phyloP scores from a whole-genome alignment of 2,888 invertebrate genomes.

The Stictocephala bisonia region DNA sequence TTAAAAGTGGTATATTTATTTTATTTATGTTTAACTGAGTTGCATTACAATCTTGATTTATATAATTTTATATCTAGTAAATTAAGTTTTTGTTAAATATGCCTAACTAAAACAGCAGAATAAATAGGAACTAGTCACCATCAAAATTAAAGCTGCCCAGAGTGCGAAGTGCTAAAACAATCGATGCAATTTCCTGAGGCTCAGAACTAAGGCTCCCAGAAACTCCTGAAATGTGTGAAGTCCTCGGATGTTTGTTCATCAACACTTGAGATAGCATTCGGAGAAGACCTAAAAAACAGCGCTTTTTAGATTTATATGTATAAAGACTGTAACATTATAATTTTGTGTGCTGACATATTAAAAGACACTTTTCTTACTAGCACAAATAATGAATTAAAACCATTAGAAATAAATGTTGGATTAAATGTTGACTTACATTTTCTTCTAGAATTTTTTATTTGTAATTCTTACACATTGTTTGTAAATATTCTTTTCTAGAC shows the following conservation, averaged over 20 bases:
- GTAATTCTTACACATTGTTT: too few species aligned
- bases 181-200: conserved; percentile 80
- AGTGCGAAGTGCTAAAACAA: conserved; percentile 92
- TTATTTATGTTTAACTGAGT: not conserved
- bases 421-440: too few species aligned
- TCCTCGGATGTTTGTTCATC: conserved; percentile 86
- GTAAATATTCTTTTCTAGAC: too few species aligned
- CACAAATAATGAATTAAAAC: too few species aligned
- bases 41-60: not conserved
- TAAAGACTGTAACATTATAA: too few species aligned
- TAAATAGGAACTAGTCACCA: conserved; percentile 67
- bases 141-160: conserved; percentile 92
- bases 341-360: too few species aligned
- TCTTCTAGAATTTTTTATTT: too few species aligned
- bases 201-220: conserved; percentile 63
- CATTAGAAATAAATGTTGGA: too few species aligned
- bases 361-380: too few species aligned
- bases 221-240: conserved; percentile 64
- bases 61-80: not conserved
- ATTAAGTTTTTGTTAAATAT: too few species aligned
- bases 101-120: not conserved
- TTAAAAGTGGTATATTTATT: too few species aligned
- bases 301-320: too few species aligned
- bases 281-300: conserved; percentile 71
- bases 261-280: conserved; percentile 91